Base-by-base conservation (phyloP, 2,797 vertebrate species). In the Microctenopoma lineatum region DNA sequence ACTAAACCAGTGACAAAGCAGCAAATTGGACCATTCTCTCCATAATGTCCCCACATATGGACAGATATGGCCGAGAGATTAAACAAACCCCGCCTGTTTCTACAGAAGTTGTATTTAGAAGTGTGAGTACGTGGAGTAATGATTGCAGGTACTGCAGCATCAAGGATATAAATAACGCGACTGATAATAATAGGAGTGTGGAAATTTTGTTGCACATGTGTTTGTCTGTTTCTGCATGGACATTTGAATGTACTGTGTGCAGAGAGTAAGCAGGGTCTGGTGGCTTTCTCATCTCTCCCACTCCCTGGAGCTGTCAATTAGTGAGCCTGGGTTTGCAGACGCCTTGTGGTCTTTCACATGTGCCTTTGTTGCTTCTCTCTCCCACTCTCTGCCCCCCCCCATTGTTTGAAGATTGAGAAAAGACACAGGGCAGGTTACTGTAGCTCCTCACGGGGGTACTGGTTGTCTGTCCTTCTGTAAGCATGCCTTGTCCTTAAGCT, bases 261-360 rank as follows among this genome's bases (percentile, higher is more conserved):
- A 39, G 55, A 78, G 54, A 54, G 46, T 77, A 63, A 66, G 65
- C 62, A 62, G 39, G 65, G 68, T 75, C 68, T 79, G 67, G 76
- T 83, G 79, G 53, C 78, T 85, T 81, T 86, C 84, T 85, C 51
- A 59, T 80, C 67, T 79, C 84, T 78, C 74, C 66, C 81, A 80
- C 84, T 92, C 91, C 91, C 90, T 90, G 85, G 86, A 92, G 92
- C 88, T 80, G 66, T 94, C 92, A 95, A 94, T 94, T 94, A 95
- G 92, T 80, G 84, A 88, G 86, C 66, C 73, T 8, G 69, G 76
- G 73, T 90, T 88, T 89, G 87, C 68, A 67, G 90, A 90, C 87
- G 84, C 87, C 87, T 80, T 73, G 77, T 81, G 89, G 82, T 91
- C 87, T 82, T 88, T 92, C 91, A 89, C 87, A 90, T 76, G 63